Evolutionary conservation across 2,113 vertebrate species (phyloP).

Genomic region (Platichthys stellatus): DNA sequence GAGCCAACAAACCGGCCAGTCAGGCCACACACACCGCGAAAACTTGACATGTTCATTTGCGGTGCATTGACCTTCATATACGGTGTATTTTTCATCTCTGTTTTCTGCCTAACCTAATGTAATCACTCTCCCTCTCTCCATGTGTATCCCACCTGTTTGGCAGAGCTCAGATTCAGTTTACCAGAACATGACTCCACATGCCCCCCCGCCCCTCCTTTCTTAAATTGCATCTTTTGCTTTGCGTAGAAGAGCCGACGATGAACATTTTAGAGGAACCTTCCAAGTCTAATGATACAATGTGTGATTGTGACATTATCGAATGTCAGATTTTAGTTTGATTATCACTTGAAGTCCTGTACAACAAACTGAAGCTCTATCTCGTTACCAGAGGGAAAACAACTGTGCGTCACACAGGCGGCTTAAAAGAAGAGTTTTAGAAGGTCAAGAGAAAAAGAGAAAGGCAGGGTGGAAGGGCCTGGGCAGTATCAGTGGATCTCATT

Average conservation of each 20-base stretch:
- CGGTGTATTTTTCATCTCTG: background rate
- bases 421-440: slow-evolving; percentile 18
- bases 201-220: background rate
- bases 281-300: background rate
- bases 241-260: background rate
- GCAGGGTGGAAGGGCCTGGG: slow-evolving; percentile 23
- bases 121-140: background rate
- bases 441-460: slow-evolving; percentile 36
- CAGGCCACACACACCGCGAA: background rate
- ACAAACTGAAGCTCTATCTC: slow-evolving; percentile 8
- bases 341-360: background rate
- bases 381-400: slow-evolving; percentile 41
- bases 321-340: background rate
- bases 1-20: background rate
- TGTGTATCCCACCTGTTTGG: slow-evolving; percentile 34
- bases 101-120: slow-evolving; percentile 8
- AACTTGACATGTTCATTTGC: background rate
- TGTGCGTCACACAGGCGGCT: slow-evolving; percentile 21
- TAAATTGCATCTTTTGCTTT: background rate
- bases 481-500: slow-evolving; percentile 47
- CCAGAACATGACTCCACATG: background rate
- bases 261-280: background rate
- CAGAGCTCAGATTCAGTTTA: background rate
- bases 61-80: background rate
- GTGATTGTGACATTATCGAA: background rate